Evolutionary conservation across 1,140 invertebrate species (phyloP), one percentile per base, ranked within the genome.

Genomic region (Papilio polyxenes): DNA sequence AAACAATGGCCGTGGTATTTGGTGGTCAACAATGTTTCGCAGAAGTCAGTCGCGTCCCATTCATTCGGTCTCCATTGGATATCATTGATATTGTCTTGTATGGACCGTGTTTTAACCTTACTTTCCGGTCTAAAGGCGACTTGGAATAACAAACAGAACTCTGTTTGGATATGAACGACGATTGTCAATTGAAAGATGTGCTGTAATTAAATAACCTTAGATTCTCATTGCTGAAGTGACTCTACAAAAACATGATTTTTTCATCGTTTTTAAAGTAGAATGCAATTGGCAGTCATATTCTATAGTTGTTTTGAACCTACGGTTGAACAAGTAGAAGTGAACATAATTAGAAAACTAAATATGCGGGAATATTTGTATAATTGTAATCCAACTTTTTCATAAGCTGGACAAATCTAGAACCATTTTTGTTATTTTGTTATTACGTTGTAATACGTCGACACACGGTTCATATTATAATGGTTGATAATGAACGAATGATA

Each of bases 1-100:
- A 77, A 77, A 77, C 75, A 77, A 77, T 77, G 44, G 49, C 75
- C 3, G 75, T 51, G 75, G 75, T 51, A 77, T 77, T 77, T 37
- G 44, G 75, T 75, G 44, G 48, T 77, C 49, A 53, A 77, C 75
- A 56, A 77, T 51, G 13, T 77, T 77, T 77, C 75, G 75, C 75
- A 77, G 75, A 77, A 77, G 75, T 77, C 74, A 44, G 48, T 49
- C 75, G 75, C 20, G 44, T 77, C 75, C 74, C 75, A 77, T 77
- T 77, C 75, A 77, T 77, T 77, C 75, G 48, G n/a, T 10, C 48
- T 53, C n/a, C 75, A 77, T 53, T 77, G 20, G 44, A 31, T 44
- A 11, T 48, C 48, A 77, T 77, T 56, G 75, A 77, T 77, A 77
- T 53, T n/a, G 75, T 44, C 40, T 51, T 75, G 75, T 77, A 53